Percentiles rank a stretch among this genome's conserved stretches.
These are phyloP conservation scores for Cuniculus paca DNA, from an alignment of 2,797 vertebrate genomes.

Conservation along the genomic window DNA sequence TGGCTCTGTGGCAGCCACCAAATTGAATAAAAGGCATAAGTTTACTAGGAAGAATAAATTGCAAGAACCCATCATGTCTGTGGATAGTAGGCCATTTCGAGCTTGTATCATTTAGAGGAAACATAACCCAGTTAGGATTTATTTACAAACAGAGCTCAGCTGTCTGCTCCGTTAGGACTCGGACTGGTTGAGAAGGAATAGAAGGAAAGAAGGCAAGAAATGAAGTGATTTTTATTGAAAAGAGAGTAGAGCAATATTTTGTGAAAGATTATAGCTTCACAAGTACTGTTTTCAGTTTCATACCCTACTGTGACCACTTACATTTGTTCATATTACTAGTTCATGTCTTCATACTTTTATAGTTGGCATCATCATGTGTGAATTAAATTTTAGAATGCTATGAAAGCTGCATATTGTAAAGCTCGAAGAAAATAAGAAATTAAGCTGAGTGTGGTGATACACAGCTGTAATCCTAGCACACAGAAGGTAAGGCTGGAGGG, in stretches of 20 bases:
- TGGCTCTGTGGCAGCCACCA: not conserved
- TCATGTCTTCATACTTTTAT: constrained; percentile 9
- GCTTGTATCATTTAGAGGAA: not conserved
- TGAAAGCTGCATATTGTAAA: constrained; percentile 35
- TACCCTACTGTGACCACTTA: not conserved
- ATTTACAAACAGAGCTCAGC: not conserved
- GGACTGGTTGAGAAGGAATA: not conserved
- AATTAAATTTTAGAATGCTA: constrained; percentile 33
- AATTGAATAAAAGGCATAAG: not conserved
- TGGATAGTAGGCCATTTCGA: not conserved
- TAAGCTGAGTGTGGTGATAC: not conserved
- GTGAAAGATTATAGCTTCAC: not conserved
- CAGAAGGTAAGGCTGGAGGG: not conserved
- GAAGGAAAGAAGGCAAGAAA: not conserved
- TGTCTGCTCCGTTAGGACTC: not conserved
- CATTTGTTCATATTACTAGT: constrained; percentile 10
- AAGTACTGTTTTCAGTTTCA: constrained; percentile 2
- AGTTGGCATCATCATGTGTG: not conserved
- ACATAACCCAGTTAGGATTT: not conserved
- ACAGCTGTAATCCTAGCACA: not conserved
- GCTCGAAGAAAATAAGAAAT: constrained; percentile 13
- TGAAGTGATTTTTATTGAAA: constrained; percentile 8
- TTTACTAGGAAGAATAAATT: constrained; percentile 30
- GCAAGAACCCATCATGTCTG: not conserved
- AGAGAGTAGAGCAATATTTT: not conserved